Evolutionary conservation across 2,797 vertebrate genomes (phyloP).

Genomic region (Notamacropus eugenii): DNA sequence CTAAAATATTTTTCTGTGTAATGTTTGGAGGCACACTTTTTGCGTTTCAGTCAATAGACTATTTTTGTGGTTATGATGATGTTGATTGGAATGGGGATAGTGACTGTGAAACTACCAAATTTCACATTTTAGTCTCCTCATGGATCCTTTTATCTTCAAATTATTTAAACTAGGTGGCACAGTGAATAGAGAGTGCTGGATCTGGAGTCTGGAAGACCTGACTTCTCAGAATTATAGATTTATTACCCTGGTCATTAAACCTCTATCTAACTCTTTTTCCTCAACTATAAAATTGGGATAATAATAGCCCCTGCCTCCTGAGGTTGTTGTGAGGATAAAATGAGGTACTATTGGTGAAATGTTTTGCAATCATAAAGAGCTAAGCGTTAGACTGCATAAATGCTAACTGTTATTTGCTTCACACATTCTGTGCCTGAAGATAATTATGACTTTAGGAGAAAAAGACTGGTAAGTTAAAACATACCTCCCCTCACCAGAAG

Average conservation of each 20-base stretch:
- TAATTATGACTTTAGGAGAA: neutral
- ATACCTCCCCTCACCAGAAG: neutral
- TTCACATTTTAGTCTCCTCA: neutral
- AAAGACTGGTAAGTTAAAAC: neutral
- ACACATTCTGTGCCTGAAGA: neutral
- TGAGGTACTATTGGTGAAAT: neutral
- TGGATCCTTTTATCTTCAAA: neutral
- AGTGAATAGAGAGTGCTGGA: neutral
- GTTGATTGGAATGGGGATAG: neutral
- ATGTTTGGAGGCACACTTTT: neutral
- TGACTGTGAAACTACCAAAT: neutral
- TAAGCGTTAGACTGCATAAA: neutral
- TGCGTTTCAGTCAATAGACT: neutral
- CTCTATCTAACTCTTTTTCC: neutral
- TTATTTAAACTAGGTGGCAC: neutral
- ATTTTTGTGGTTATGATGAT: neutral
- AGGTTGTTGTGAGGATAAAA: neutral
- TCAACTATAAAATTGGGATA: neutral
- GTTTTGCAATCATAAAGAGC: neutral
- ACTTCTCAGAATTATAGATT: neutral
- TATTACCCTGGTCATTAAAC: neutral
- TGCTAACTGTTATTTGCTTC: neutral
- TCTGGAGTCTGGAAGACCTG: neutral
- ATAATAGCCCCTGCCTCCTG: neutral
- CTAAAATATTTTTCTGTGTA: neutral